These are phyloP conservation scores for Caenorhabditis remanei DNA, from an alignment of 1,140 invertebrate genomes.

Conservation along the genomic window DNA sequence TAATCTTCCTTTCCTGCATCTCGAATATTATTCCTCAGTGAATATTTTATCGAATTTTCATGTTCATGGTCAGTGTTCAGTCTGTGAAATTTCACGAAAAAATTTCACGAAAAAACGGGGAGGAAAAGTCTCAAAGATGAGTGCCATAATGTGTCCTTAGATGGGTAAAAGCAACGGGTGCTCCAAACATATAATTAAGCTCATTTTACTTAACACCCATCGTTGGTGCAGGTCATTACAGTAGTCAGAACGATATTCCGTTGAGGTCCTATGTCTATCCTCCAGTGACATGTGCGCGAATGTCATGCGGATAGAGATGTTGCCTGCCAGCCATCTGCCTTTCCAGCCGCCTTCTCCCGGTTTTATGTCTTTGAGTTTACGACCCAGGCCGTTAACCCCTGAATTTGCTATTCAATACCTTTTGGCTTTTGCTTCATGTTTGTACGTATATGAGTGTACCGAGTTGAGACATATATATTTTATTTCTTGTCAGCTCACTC, in stretches of 20 bases:
- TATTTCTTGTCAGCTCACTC: constrained; percentile 10
- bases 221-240: constrained; percentile 32
- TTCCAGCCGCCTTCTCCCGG: constrained; percentile 19
- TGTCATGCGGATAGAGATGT: constrained; percentile 27
- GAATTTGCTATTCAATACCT: constrained; percentile 56
- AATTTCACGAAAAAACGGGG: background rate
- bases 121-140: background rate
- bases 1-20: constrained; percentile 13
- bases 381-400: constrained; percentile 48
- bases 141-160: background rate
- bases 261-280: background rate
- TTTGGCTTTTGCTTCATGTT: constrained; percentile 41
- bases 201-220: constrained; percentile 49
- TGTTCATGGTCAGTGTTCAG: background rate
- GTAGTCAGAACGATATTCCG: constrained; percentile 48
- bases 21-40: constrained; percentile 17
- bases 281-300: constrained; percentile 12
- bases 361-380: constrained; percentile 55
- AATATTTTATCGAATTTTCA: background rate
- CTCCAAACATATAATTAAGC: constrained; percentile 54
- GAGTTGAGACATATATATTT: background rate
- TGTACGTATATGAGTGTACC: constrained; percentile 18
- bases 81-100: background rate
- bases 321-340: constrained; percentile 44
- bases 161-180: background rate